These are phyloP conservation scores for Clupea harengus DNA, from an alignment of 2,113 vertebrate species.

Conservation along the genomic window DNA sequence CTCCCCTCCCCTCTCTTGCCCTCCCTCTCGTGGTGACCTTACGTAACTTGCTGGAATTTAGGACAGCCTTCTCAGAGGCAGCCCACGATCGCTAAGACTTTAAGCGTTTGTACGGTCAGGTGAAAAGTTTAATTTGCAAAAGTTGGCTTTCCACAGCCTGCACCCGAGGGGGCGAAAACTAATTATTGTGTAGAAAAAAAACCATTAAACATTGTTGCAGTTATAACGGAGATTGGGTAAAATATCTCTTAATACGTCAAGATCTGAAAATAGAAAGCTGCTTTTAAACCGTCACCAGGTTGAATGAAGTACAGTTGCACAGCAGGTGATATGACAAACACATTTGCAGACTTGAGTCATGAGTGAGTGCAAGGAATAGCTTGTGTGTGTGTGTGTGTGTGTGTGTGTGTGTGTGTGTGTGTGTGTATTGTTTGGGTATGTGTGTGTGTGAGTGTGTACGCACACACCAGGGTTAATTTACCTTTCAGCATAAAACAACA, in stretches of 20 bases:
- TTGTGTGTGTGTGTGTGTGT: slow-evolving; percentile 34
- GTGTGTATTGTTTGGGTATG: not conserved
- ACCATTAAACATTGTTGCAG: not conserved
- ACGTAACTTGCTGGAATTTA: not conserved
- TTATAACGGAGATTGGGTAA: not conserved
- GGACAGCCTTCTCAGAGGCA: not conserved
- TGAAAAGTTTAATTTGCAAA: slow-evolving; percentile 18
- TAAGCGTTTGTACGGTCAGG: slow-evolving; percentile 9
- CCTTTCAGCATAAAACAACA: slow-evolving; percentile 47
- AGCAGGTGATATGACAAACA: slow-evolving; percentile 10
- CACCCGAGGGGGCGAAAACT: not conserved
- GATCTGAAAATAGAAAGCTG: slow-evolving; percentile 3
- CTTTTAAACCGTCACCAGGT: slow-evolving; percentile 1
- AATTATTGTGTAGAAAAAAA: not conserved
- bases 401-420: not conserved
- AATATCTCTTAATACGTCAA: not conserved
- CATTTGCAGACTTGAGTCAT: slow-evolving; percentile 23
- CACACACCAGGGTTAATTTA: slow-evolving; percentile 24
- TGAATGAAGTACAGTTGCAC: slow-evolving; percentile 13
- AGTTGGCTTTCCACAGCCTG: not conserved
- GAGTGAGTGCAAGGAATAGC: not conserved
- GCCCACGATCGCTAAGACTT: not conserved
- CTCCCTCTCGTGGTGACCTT: slow-evolving; percentile 8
- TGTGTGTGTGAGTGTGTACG: not conserved
- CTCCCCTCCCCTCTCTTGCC: not conserved